Conservation (phyloP, 1,140 invertebrate genomes). For the Papilio dardanus region DNA sequence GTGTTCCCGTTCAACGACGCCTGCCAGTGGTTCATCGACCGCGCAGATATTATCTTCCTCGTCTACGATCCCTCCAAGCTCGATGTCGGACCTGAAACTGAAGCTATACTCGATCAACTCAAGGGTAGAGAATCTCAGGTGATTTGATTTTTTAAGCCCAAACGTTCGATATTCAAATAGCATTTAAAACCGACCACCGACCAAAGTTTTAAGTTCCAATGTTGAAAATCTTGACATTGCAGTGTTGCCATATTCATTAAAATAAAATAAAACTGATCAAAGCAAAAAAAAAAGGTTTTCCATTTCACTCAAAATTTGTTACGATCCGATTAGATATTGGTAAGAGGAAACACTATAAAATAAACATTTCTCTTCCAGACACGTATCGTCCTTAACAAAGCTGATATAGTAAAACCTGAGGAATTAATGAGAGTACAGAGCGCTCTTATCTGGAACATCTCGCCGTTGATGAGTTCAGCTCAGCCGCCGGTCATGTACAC, state of each 20-base stretch:
- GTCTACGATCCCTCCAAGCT: slow-evolving; percentile 97
- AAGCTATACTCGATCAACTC: slow-evolving; percentile 95
- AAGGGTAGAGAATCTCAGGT: slow-evolving; percentile 96
- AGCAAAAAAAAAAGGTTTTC: neutral
- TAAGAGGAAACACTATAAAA: too few species aligned
- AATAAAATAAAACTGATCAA: neutral
- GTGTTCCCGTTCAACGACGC: slow-evolving; percentile 97
- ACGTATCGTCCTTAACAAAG: slow-evolving; percentile 96
- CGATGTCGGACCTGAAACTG: slow-evolving; percentile 96
- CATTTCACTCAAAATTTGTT: too few species aligned
- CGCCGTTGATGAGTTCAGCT: slow-evolving; percentile 95
- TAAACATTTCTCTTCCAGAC: slow-evolving; percentile 81
- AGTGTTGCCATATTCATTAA: too few species aligned
- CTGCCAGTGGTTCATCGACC: slow-evolving; percentile 97
- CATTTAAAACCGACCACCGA: too few species aligned
- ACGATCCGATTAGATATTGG: too few species aligned
- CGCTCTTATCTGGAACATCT: slow-evolving; percentile 97
- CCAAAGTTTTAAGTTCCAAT: too few species aligned
- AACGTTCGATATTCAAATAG: neutral
- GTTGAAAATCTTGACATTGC: too few species aligned
- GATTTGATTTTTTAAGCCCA: slow-evolving; percentile 37
- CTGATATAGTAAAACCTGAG: slow-evolving; percentile 95
- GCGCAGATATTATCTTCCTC: slow-evolving; percentile 96
- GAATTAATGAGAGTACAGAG: slow-evolving; percentile 96
- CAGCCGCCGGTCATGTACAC: slow-evolving; percentile 98